phyloP scores from a whole-genome alignment of 2,888 invertebrate species.

The Drosophila engyochracea region DNA sequence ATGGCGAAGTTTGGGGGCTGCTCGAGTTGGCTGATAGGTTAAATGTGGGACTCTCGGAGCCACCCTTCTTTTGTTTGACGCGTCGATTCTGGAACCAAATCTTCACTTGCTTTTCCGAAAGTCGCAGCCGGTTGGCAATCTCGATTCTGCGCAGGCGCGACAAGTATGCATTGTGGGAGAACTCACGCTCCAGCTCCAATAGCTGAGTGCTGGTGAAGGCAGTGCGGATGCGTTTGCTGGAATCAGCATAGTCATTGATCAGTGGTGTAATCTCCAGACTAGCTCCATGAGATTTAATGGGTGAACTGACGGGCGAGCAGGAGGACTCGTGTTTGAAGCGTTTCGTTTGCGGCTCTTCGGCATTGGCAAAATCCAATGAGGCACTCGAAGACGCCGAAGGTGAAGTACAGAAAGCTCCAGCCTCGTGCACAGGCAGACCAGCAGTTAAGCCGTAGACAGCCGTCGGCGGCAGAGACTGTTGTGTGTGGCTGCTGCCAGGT shows the following conservation, averaged over 20 bases:
- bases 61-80: constrained; percentile 97
- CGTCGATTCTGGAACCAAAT: constrained; percentile 97
- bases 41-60: constrained; percentile 87
- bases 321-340: constrained; percentile 79
- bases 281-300: constrained; percentile 57
- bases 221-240: constrained; percentile 95
- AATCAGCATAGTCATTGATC: constrained; percentile 87
- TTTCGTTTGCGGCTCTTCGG: constrained; percentile 76
- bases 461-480: constrained; percentile 38
- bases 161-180: constrained; percentile 95
- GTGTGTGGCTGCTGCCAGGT: constrained; percentile 29
- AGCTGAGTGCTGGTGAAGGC: constrained; percentile 97
- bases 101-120: constrained; percentile 98
- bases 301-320: constrained; percentile 79
- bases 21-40: constrained; percentile 67
- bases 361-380: constrained; percentile 73
- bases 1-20: constrained; percentile 64
- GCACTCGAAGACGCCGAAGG: constrained; percentile 83
- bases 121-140: constrained; percentile 94
- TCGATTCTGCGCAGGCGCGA: constrained; percentile 95
- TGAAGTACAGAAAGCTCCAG: constrained; percentile 82
- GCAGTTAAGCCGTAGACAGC: constrained; percentile 39
- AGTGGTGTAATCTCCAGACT: constrained; percentile 77
- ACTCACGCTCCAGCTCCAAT: constrained; percentile 95
- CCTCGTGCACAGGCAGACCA: constrained; percentile 53